Evolutionary conservation across 2,797 vertebrate genomes (phyloP).

Genomic region (Sitta carolinensis): DNA sequence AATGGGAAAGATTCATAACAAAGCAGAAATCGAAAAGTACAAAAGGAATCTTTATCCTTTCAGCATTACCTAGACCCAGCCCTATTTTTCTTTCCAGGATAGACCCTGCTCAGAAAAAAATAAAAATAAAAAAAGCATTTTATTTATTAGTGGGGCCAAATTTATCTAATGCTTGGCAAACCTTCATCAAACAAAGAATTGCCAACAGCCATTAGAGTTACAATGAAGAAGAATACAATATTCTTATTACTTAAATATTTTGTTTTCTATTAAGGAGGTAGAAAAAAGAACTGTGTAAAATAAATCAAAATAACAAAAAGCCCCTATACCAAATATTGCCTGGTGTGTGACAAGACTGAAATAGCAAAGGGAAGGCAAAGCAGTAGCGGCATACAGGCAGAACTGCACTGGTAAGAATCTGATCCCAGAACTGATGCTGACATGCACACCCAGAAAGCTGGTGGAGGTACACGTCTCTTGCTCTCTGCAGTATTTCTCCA

Average conservation of each 20-base stretch:
- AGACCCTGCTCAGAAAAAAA: not conserved
- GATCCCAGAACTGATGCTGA: not conserved
- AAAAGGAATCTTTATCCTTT: not conserved
- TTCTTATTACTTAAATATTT: not conserved
- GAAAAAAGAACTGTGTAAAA: not conserved
- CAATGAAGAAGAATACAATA: not conserved
- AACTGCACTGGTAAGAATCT: not conserved
- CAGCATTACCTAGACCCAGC: not conserved
- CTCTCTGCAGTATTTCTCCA: not conserved
- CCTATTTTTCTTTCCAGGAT: not conserved
- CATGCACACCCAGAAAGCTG: not conserved
- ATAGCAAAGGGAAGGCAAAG: not conserved
- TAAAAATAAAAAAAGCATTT: not conserved
- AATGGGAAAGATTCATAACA: not conserved
- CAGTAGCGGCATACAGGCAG: not conserved
- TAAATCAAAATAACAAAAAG: not conserved
- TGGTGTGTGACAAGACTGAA: not conserved
- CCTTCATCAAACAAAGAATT: not conserved
- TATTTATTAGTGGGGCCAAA: not conserved
- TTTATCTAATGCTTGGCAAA: not conserved
- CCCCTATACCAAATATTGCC: accelerated
- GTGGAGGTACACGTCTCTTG: not conserved
- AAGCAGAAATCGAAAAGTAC: not conserved
- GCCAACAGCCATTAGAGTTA: not conserved
- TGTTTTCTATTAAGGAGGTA: not conserved